Evolutionary conservation across 1,140 invertebrate species (phyloP).

Genomic region (Drosophila lini): DNA sequence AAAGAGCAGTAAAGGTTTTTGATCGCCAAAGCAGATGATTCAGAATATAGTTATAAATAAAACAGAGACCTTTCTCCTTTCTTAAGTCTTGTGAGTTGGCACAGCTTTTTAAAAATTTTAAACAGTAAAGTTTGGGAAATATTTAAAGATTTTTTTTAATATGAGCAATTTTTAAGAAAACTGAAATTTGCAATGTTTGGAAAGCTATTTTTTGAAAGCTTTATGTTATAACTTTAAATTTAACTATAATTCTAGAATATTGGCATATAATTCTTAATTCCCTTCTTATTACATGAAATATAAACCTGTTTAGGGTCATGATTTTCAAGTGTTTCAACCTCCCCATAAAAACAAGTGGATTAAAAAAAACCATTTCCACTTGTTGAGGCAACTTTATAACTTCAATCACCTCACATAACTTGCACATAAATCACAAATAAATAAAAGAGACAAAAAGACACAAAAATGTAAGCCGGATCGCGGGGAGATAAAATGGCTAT

Average conservation of each 20-base stretch:
- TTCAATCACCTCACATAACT: slow-evolving; percentile 44
- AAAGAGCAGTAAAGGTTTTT: slow-evolving; percentile 7
- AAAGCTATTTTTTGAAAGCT: no score
- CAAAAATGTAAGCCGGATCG: slow-evolving; percentile 29
- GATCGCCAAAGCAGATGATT: slow-evolving; percentile 7
- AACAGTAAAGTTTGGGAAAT: not conserved
- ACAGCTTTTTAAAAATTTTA: not conserved
- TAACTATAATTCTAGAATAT: not conserved
- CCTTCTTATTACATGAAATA: not conserved
- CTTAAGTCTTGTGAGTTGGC: not conserved
- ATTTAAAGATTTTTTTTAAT: not conserved
- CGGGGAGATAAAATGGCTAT: slow-evolving; percentile 41
- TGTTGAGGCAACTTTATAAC: slow-evolving; percentile 37
- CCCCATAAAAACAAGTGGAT: slow-evolving; percentile 17
- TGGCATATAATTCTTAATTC: not conserved
- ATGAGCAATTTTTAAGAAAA: no score
- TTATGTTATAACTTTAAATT: no score
- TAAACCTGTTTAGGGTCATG: slow-evolving; percentile 11
- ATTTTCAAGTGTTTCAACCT: slow-evolving; percentile 6
- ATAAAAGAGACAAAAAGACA: slow-evolving; percentile 16
- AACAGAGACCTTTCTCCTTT: not conserved
- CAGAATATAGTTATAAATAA: not conserved
- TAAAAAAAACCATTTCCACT: slow-evolving; percentile 20
- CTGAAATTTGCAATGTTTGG: no score
- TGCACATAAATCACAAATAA: slow-evolving; percentile 66